Base-by-base conservation (phyloP, 2,888 invertebrate genomes). In the Aporophyla nigra region DNA sequence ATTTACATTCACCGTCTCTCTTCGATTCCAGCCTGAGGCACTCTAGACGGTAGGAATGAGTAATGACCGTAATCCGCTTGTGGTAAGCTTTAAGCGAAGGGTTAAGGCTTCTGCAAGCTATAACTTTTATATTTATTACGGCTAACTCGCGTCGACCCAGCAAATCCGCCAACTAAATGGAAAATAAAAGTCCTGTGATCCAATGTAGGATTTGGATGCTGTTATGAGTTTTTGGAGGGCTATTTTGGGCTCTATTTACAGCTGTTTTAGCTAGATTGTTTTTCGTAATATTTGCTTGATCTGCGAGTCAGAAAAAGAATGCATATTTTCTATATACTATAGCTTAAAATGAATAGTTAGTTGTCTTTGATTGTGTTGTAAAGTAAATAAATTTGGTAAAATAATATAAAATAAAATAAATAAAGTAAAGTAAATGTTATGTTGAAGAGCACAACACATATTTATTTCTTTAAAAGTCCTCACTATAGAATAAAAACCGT, bases 61-160 rank as follows among this genome's bases (percentile, higher is more conserved):
- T 96, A 95, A 96, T 96, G 95, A 92, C 93, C 87, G 91, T 96
- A 96, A 96, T 96, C 96, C 95, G 94, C 95, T 95, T 95, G 95
- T 92, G 95, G 95, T 93, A 91, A 93, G 95, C 95, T 95, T 94
- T 93, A 95, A 96, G 93, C 95, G 93, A 95, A 95, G 95, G 96
- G 96, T 94, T 95, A 94, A 93, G 92, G 94, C 95, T 94, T 92
- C 94, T 92, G 92, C 93, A 90, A 93, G 93, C 92, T 93, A 94
- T 93, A 93, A 93, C 93, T 94, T 92, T 93, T 93, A 87, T 89
- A 95, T 96, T 96, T 96, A 96, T 95, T 93, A 92, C 92, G 88
- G 89, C 92, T 91, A 93, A 93, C 93, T 93, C 90, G 89, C 87
- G 85, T 89, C 88, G 88, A 90, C 87, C 88, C 89, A 89, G 90